phyloP scores from a whole-genome alignment of 2,113 vertebrate species.

The Zosterops pallidus region DNA sequence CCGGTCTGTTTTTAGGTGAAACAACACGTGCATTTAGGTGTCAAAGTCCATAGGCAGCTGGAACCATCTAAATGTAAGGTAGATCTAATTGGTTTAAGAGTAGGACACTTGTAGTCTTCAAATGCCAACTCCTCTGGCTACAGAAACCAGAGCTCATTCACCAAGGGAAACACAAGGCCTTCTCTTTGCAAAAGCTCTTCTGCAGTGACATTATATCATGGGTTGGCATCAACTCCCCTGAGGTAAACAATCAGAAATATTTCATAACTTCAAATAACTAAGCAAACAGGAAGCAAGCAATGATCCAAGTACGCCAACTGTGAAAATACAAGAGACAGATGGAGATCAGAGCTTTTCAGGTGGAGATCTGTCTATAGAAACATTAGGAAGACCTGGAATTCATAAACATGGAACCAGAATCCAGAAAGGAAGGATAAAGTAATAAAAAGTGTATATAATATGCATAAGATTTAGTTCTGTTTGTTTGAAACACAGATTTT shows the following conservation, averaged over 20 bases:
- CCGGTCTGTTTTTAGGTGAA: background rate
- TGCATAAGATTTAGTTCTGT: background rate
- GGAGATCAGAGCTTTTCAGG: background rate
- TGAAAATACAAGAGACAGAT: background rate
- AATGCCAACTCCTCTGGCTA: background rate
- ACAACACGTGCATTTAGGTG: background rate
- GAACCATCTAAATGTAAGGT: background rate
- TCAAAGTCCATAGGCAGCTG: background rate
- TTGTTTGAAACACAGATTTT: background rate
- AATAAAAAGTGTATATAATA: background rate
- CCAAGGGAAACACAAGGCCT: background rate
- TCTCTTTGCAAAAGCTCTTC: background rate
- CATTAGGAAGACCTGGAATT: background rate
- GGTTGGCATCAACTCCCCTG: background rate
- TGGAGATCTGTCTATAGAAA: background rate
- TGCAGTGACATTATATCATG: background rate
- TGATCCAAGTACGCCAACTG: background rate
- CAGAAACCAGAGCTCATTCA: background rate
- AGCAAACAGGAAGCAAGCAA: slow-evolving; percentile 1
- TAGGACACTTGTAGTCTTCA: background rate
- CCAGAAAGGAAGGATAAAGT: background rate
- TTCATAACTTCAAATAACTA: slow-evolving; percentile 17
- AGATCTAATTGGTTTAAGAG: background rate
- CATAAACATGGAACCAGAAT: background rate
- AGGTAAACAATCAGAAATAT: background rate